A percentile compares a stretch with the other conserved stretches of the same genome.
phyloP scores from a whole-genome alignment of 2,888 invertebrate genomes.

The Andrena flavipes region DNA sequence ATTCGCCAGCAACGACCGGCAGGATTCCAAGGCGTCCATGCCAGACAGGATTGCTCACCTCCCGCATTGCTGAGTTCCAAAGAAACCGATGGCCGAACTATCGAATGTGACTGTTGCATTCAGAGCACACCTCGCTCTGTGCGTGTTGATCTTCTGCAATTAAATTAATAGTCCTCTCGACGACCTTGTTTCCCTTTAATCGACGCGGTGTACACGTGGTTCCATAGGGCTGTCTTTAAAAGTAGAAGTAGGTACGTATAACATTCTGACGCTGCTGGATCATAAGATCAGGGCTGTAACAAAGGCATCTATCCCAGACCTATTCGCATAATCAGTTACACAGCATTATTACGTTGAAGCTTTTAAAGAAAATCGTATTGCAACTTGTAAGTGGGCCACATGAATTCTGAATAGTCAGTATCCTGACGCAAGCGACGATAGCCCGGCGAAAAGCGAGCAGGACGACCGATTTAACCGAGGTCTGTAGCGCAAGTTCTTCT shows the following conservation, averaged over 20 bases:
- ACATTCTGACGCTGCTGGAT: too few species aligned
- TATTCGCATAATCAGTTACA: too few species aligned
- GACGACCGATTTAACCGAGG: constrained; percentile 2
- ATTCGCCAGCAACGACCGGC: constrained; percentile 41
- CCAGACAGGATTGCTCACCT: constrained; percentile 66
- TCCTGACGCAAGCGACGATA: not conserved
- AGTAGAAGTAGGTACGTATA: too few species aligned
- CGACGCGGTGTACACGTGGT: constrained; percentile 14
- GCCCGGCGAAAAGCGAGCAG: not conserved
- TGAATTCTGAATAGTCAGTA: too few species aligned
- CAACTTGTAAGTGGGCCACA: too few species aligned
- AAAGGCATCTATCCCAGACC: too few species aligned
- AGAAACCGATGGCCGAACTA: constrained; percentile 33
- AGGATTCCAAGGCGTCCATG: constrained; percentile 73
- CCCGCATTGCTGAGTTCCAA: constrained; percentile 75
- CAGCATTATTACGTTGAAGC: too few species aligned
- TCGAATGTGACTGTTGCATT: constrained; percentile 55
- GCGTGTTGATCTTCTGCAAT: constrained; percentile 51
- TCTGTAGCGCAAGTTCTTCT: not conserved
- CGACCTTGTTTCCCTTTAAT: constrained; percentile 48
- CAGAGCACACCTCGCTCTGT: constrained; percentile 43
- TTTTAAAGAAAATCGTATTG: too few species aligned
- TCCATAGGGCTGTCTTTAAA: too few species aligned
- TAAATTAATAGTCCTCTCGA: constrained; percentile 60
- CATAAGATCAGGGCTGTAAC: too few species aligned